Base-by-base conservation (phyloP, 30 jellyfish, hydroid and myxozoan genomes). In the Turritopsis rubra region DNA sequence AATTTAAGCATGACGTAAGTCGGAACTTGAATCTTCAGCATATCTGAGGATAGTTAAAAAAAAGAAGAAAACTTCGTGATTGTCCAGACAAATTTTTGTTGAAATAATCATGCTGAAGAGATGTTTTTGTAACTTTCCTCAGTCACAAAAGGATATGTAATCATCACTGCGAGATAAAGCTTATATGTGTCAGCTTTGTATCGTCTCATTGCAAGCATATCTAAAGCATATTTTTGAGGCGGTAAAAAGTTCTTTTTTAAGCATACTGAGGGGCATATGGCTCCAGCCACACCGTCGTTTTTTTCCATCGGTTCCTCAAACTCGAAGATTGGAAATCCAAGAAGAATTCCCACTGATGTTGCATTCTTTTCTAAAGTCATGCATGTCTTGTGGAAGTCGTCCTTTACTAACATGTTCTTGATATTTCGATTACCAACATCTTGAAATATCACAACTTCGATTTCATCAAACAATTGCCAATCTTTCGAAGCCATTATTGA, bases 201-300 rank as follows among this genome's bases (percentile, higher is more conserved):
- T n/a, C n/a, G n/a, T n/a, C n/a, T n/a, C n/a, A n/a, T n/a, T n/a
- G n/a, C 97, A 80, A 91, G 87, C 25, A 91, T 65, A 28, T 87
- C 65, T 0, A 96, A 87, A 20, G 84, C 97, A 7, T 84, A 80
- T 54, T 54, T 86, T 1, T 91, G 91, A 18, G 82, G 85, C 16
- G 90, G 83, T 72, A 87, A 90, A 72, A 91, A 71, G 1, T 96
- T 92, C 26, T 88, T 88, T n/a, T n/a, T n/a, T n/a, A n/a, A n/a
- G n/a, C n/a, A n/a, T n/a, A n/a, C n/a, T n/a, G n/a, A n/a, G n/a
- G 87, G 73, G 78, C 75, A 80, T 18, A 91, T 71, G 21, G 97
- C 96, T 1, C 97, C 97, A 1, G 96, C 87, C 3, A 91, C 76
- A 3, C 97, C 97, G 75, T 91, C 97, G 68, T 91, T 91, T 66